phyloP scores from a whole-genome alignment of 2,888 invertebrate species.

The Dastarcus helophoroides region DNA sequence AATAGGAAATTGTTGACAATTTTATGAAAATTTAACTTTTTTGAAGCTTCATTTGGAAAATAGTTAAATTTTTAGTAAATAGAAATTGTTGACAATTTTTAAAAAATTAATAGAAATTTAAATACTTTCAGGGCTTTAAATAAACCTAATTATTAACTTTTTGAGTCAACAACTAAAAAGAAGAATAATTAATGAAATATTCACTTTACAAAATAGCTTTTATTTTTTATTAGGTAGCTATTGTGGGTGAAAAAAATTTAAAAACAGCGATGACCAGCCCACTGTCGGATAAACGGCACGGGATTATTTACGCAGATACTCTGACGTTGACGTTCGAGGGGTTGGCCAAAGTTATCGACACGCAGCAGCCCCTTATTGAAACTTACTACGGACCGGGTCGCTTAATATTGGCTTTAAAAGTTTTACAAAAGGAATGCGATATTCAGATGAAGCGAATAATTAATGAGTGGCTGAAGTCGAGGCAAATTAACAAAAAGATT shows the following conservation, averaged over 20 bases:
- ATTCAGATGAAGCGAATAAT: slow-evolving; percentile 49
- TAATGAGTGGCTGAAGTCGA: slow-evolving; percentile 58
- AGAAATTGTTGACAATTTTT: no score
- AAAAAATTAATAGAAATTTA: no score
- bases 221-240: slow-evolving; percentile 40
- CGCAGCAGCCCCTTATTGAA: slow-evolving; percentile 81
- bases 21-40: no score
- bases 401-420: slow-evolving; percentile 56
- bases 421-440: slow-evolving; percentile 73
- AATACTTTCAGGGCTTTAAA: no score
- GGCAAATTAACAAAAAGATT: slow-evolving; percentile 53
- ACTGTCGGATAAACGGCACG: slow-evolving; percentile 56
- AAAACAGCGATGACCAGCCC: slow-evolving; percentile 53
- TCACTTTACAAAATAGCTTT: no score
- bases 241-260: slow-evolving; percentile 60
- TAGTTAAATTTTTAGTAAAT: no score
- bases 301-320: slow-evolving; percentile 75
- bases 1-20: no score
- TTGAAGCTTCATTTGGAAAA: no score
- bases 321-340: slow-evolving; percentile 76
- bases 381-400: slow-evolving; percentile 78
- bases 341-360: slow-evolving; percentile 71
- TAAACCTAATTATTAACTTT: no score
- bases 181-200: no score
- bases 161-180: no score